phyloP scores from a whole-genome alignment of 2,113 vertebrate species.

The Romanogobio albipinnatus region DNA sequence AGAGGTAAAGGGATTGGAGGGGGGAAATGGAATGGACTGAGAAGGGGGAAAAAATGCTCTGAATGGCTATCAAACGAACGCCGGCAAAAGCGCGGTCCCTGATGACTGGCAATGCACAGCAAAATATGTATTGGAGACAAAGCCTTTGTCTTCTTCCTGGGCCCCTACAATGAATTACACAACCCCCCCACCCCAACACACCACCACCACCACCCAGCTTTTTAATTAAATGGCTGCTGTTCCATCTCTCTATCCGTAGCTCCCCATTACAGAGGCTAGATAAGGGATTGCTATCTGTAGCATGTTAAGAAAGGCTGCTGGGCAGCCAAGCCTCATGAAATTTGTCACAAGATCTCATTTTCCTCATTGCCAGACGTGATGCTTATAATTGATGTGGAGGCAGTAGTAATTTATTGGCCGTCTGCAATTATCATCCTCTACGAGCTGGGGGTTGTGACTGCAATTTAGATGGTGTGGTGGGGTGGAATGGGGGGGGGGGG shows the following conservation, averaged over 20 bases:
- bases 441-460: conserved; percentile 83
- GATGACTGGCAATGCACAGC: conserved; percentile 76
- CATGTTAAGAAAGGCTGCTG: conserved; percentile 86
- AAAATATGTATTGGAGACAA: conserved; percentile 82
- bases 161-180: conserved; percentile 82
- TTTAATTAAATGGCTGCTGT: conserved; percentile 97
- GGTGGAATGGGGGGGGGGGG: conserved; percentile 49
- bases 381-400: conserved; percentile 88
- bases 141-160: conserved; percentile 81
- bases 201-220: conserved; percentile 76
- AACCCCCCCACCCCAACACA: not conserved
- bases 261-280: conserved; percentile 86
- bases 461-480: conserved; percentile 76
- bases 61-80: conserved; percentile 71
- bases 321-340: conserved; percentile 84
- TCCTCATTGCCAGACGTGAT: conserved; percentile 85
- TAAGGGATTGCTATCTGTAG: conserved; percentile 88
- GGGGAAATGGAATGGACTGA: conserved; percentile 32
- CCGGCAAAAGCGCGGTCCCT: conserved; percentile 66
- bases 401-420: conserved; percentile 84
- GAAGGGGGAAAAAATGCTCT: conserved; percentile 54
- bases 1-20: conserved; percentile 47
- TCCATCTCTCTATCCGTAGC: conserved; percentile 84
- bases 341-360: conserved; percentile 89
- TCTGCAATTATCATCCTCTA: conserved; percentile 84